Conservation (phyloP, 2,888 invertebrate genomes). For the Boloria selene region DNA sequence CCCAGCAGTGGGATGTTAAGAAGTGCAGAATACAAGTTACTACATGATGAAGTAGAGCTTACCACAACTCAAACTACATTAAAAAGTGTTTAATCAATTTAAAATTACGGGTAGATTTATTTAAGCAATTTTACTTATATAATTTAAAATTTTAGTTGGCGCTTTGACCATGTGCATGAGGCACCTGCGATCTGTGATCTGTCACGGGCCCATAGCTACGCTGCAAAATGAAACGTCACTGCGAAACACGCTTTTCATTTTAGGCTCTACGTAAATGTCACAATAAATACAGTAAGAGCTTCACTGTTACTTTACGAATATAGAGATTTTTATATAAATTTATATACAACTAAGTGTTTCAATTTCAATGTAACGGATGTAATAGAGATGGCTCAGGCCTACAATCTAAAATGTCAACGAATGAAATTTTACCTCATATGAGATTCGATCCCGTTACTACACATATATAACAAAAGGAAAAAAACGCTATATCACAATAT, state of each 20-base stretch:
- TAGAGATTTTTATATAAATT: not conserved
- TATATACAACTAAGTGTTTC: too few species aligned
- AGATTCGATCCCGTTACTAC: too few species aligned
- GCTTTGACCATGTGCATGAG: not conserved
- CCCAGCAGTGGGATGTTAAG: too few species aligned
- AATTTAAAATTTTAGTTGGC: slow-evolving; percentile 6
- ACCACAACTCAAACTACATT: too few species aligned
- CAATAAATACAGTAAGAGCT: slow-evolving; percentile 11
- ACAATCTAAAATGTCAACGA: too few species aligned
- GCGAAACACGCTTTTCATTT: slow-evolving; percentile 23
- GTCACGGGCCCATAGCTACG: slow-evolving; percentile 20
- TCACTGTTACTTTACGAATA: not conserved
- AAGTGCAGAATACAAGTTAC: too few species aligned
- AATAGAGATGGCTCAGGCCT: too few species aligned
- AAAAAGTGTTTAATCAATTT: not conserved
- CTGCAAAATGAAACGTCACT: slow-evolving; percentile 33
- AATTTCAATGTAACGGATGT: too few species aligned
- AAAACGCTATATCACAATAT: too few species aligned
- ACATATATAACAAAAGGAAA: too few species aligned
- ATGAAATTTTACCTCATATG: too few species aligned
- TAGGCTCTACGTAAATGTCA: slow-evolving; percentile 13
- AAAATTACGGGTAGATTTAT: not conserved
- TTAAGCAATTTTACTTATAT: not conserved
- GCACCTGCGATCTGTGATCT: slow-evolving; percentile 29
- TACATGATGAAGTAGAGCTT: too few species aligned